Evolutionary conservation across 2,888 invertebrate species (phyloP), one percentile per base, ranked within the genome.

Genomic region (Aphidius colemani): DNA sequence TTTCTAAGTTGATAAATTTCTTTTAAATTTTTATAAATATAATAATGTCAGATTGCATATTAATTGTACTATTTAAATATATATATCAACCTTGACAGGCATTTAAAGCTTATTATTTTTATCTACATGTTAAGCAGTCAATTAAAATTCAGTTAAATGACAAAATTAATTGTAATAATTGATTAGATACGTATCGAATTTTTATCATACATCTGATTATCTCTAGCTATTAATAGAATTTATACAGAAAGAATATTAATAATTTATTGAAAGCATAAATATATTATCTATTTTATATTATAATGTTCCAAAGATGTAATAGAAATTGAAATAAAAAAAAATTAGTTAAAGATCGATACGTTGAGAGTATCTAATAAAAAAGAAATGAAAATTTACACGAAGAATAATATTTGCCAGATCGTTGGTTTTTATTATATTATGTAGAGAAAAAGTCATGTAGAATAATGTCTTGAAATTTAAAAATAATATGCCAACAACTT

Each of bases 401-500:
- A 55, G n/a, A 63, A 61, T 61, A 53, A 46, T 57, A 45, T 51
- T 59, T 49, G 43, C 41, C 50, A 30, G 30, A 30, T 30, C 59
- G 49, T 51, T 51, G 59, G 59, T 51, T 50, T 51, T 59, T 51
- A 51, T 59, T 51, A 30, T 30, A 30, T 30, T 30, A 45, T 30
- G 7, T 13, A 40, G 11, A 7, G 59, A 55, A 43, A 39, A 43
- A 39, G 44, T 45, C 18, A 13, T 39, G 45, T 30, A 55, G 61
- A 10, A 7, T 7, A 40, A n/a, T 3, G 40, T 40, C 39, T 18
- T 40, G 61, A 30, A 60, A 53, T 45, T 44, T 53, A 44, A 53
- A 53, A 46, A 61, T 18, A 53, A 18, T 39, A 43, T 18, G 44
- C n/a, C n/a, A n/a, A n/a, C n/a, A 75, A 87, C 88, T 88, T 83